Evolutionary conservation across 2,888 invertebrate species (phyloP).

Genomic region (Catocala fraxini): DNA sequence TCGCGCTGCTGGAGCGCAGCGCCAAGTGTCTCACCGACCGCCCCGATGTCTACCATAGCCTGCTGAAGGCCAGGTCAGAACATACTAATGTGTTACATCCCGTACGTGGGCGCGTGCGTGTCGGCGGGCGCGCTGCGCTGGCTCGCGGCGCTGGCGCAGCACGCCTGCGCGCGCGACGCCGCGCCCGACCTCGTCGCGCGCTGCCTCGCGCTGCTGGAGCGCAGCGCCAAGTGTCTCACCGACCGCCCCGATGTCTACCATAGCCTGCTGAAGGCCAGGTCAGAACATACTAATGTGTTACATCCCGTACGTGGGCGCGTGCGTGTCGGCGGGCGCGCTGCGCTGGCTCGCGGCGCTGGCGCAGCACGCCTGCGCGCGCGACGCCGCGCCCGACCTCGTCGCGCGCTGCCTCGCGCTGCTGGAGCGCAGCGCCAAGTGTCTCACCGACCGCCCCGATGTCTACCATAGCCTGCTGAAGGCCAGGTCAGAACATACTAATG

Average conservation of each 20-base stretch:
- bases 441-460: constrained; percentile 91
- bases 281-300: constrained; percentile 22
- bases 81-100: background rate
- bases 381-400: constrained; percentile 89
- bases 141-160: constrained; percentile 90
- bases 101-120: constrained; percentile 88
- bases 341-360: constrained; percentile 93
- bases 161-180: constrained; percentile 76
- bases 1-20: constrained; percentile 90
- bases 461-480: constrained; percentile 94
- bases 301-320: constrained; percentile 84
- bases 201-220: constrained; percentile 90
- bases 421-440: constrained; percentile 83
- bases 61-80: constrained; percentile 91
- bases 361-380: constrained; percentile 75
- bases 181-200: constrained; percentile 88
- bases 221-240: constrained; percentile 86
- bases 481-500: constrained; percentile 81
- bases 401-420: constrained; percentile 89
- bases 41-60: constrained; percentile 92
- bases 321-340: constrained; percentile 94
- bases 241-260: constrained; percentile 93
- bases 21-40: constrained; percentile 87
- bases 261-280: constrained; percentile 93
- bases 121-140: constrained; percentile 95